Percentiles rank a stretch among this genome's conserved stretches.
Evolutionary conservation across 2,113 vertebrate genomes (phyloP).

Genomic region (Calonectris borealis): DNA sequence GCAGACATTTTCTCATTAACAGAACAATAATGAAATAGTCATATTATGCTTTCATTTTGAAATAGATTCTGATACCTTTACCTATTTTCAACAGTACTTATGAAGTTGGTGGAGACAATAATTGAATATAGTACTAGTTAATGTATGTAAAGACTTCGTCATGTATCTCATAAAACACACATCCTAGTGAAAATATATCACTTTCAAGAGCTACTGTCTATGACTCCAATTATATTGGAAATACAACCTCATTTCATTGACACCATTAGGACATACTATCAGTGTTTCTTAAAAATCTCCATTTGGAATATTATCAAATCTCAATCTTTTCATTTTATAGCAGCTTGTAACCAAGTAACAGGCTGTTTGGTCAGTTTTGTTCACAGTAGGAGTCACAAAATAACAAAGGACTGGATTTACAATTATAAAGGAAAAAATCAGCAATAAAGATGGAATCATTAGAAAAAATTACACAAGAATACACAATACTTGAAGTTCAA

Average conservation of each 20-base stretch:
- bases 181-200: neutral
- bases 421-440: neutral
- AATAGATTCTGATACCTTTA: neutral
- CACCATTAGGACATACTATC: neutral
- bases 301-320: neutral
- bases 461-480: neutral
- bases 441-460: neutral
- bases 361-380: neutral
- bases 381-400: neutral
- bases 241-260: neutral
- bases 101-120: neutral
- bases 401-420: neutral
- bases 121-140: neutral
- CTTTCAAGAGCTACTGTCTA: neutral
- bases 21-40: conserved; percentile 24
- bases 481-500: neutral
- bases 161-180: neutral
- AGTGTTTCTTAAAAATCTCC: conserved; percentile 22
- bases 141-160: neutral
- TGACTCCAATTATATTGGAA: conserved; percentile 7
- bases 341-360: neutral
- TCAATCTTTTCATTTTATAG: neutral
- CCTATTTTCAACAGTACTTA: neutral
- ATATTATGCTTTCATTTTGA: neutral
- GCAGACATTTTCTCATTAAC: conserved; percentile 34